Evolutionary conservation across 2,113 vertebrate species (phyloP).

Genomic region (Monarcha castaneiventris): DNA sequence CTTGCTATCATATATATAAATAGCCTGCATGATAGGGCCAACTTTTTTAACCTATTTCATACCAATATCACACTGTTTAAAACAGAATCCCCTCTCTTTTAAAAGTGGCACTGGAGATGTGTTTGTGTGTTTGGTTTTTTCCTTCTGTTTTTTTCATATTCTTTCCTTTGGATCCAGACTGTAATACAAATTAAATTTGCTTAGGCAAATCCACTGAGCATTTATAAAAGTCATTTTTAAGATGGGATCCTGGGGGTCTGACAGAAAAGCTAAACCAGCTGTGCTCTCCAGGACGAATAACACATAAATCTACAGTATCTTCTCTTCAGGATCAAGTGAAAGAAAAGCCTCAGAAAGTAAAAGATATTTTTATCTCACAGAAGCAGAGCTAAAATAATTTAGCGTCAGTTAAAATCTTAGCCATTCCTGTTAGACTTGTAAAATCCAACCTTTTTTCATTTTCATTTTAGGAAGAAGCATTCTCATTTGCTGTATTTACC

Average conservation of each 20-base stretch:
- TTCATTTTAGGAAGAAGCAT: not conserved
- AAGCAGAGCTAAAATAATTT: not conserved
- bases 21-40: not conserved
- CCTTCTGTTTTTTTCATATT: not conserved
- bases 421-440: not conserved
- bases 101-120: not conserved
- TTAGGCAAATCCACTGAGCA: not conserved
- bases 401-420: not conserved
- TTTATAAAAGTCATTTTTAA: slow-evolving; percentile 9
- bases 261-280: slow-evolving; percentile 49
- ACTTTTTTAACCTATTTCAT: not conserved
- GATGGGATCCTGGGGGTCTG: slow-evolving; percentile 6
- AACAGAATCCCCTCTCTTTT: not conserved
- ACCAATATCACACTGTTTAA: not conserved
- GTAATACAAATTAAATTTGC: not conserved
- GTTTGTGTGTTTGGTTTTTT: not conserved
- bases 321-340: slow-evolving; percentile 6
- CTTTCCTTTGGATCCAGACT: not conserved
- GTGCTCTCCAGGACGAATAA: slow-evolving; percentile 27
- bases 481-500: not conserved
- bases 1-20: not conserved
- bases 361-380: slow-evolving; percentile 11
- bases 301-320: slow-evolving; percentile 31
- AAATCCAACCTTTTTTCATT: not conserved
- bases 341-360: slow-evolving; percentile 21